Percentiles rank a stretch among this genome's conserved stretches.
phyloP scores from a whole-genome alignment of 2,113 vertebrate genomes.

The Delphinapterus leucas region DNA sequence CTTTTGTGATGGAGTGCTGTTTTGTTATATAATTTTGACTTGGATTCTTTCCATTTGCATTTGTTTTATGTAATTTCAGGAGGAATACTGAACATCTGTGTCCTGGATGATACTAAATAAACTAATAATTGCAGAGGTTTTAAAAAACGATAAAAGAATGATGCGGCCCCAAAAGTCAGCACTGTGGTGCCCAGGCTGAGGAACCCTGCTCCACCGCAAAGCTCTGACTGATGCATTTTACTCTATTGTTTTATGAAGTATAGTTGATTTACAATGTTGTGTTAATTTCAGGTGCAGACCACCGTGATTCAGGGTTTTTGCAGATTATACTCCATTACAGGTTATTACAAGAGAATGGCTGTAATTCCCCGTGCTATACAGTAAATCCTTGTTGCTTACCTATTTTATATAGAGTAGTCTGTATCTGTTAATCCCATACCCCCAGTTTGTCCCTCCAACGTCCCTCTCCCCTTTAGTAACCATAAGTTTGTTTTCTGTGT shows the following conservation, averaged over 20 bases:
- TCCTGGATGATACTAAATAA: no score
- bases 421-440: neutral
- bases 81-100: no score
- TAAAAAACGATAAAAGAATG: no score
- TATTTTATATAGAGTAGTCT: neutral
- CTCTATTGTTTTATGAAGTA: neutral
- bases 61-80: no score
- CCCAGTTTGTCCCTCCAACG: no score
- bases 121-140: no score
- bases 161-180: rapidly evolving
- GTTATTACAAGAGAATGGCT: neutral
- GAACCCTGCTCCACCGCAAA: rapidly evolving
- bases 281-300: neutral
- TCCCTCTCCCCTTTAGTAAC: neutral
- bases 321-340: neutral
- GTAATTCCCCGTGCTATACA: neutral
- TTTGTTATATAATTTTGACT: no score
- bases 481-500: no score
- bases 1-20: no score
- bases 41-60: no score
- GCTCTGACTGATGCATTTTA: neutral
- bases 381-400: neutral
- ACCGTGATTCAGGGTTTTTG: neutral
- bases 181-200: rapidly evolving
- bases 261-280: neutral